Evolutionary conservation across 2,113 vertebrate species (phyloP), one percentile per base, ranked within the genome.

Genomic region (Phyllopteryx taeniolatus): DNA sequence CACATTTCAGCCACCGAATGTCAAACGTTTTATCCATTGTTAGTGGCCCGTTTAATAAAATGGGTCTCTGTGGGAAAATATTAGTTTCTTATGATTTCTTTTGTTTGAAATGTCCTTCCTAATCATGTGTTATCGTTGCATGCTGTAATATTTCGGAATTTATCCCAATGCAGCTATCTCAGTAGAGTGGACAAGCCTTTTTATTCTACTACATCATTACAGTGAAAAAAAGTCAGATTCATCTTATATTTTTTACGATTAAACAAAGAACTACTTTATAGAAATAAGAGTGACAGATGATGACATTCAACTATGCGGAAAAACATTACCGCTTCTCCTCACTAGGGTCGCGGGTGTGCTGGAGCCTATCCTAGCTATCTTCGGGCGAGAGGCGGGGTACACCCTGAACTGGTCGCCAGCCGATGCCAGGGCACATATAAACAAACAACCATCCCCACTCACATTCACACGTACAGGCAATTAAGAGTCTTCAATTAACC

Each of bases 1-100:
- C 68, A 83, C 79, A 77, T 78, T 59, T 66, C 73, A 68, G 64
- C 61, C 42, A 79, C 62, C 51, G 67, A 64, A 71, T 79, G 71
- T n/a, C 56, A 70, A 71, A 73, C 39, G 46, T 85, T 80, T 80
- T 39, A 72, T 79, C 75, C 64, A 31, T 59, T 31, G 12, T 59
- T 17, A 65, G 60, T 33, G 53, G 14, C 60, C 5, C 62, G 8
- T 13, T 46, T 61, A 62, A n/a, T 33, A 44, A 71, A 22, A 51
- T 43, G 8, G 13, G 59, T 61, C 59, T 61, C 31, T 61, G 31
- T 7, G 59, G 31, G 59, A 61, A 56, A 56, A 56, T 56, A 56
- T 56, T 33, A 31, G 22, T 12, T 11, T 20, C 27, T 63, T 54
- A 11, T n/a, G 9, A 20, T 42, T 54, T 54, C 12, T 66, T 22